Evolutionary conservation across 2,113 vertebrate genomes (phyloP).

Genomic region (Chloroceryle aenea): DNA sequence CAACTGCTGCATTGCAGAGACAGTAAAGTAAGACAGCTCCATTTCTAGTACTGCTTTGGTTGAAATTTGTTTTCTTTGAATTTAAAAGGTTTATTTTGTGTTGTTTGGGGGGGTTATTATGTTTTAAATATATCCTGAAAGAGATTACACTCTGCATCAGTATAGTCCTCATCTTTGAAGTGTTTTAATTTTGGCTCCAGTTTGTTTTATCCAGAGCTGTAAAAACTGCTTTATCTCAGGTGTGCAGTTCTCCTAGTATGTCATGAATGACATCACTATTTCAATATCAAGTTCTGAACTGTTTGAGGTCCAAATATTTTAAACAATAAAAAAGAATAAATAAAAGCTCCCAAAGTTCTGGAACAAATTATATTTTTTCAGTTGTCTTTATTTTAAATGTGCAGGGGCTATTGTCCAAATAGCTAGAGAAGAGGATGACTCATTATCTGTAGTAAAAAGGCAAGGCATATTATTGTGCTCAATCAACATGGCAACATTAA

Average conservation of each 20-base stretch:
- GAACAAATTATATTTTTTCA: neutral
- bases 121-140: neutral
- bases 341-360: neutral
- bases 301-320: neutral
- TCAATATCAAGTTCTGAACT: neutral
- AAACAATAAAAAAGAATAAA: neutral
- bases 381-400: neutral
- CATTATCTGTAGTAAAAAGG: neutral
- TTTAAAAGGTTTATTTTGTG: neutral
- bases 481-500: neutral
- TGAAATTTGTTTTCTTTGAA: neutral
- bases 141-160: neutral
- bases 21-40: neutral
- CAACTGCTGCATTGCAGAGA: neutral
- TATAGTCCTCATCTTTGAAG: neutral
- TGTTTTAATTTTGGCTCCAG: neutral
- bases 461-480: fast-evolving
- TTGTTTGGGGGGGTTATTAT: neutral
- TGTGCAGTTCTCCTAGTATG: neutral
- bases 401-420: neutral
- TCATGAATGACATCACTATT: neutral
- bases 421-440: neutral
- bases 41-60: neutral
- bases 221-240: neutral
- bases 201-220: neutral